Base-by-base conservation (phyloP, 2,888 invertebrate species). In the Hipparchia semele region DNA sequence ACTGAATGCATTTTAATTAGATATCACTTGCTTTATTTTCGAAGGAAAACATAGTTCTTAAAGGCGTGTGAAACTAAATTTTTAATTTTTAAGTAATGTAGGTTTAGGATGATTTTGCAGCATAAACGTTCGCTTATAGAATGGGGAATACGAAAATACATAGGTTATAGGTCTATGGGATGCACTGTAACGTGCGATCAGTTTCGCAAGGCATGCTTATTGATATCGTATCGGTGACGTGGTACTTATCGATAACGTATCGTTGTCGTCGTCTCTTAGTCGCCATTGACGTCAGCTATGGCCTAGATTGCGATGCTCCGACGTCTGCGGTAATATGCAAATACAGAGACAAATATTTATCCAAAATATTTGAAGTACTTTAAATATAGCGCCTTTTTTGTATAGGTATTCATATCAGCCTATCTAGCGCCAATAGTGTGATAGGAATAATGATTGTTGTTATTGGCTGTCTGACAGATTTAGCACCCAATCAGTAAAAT, bases 211-310 rank as follows among this genome's bases (percentile, higher is more conserved):
- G 49, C 7, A 49, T 49, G 49, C 49, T 49, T 8, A 49, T 6
- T 4, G 49, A 49, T 49, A 49, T 23, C 23, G 58, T 5, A 7
- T 8, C 12, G 59, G 13, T 58, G 13, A 8, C 3, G 12, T 45
- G 45, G 51, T 65, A 39, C 65, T 51, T 10, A 33, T 23, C 59
- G 68, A 2, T 6, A 9, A 46, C 45, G 56, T 13, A 2, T 53
- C 53, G 13, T 45, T n/a, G 39, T 9, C 61, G 51, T 39, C n/a
- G 10, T 0, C 5, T 53, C 13, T 54, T 53, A 68, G 39, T 2
- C n/a, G 45, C 13, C 39, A 76, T 77, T 83, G 83, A 84, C 84
- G 83, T 84, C 83, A 84, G 13, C 60, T 54, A 64, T 79, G 83
- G 79, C 84, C 83, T 79, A 83, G 77, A 81, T 80, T 80, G 74